These are phyloP conservation scores for Pelobates cultripes DNA, from an alignment of 2,797 vertebrate species.

Conservation along the genomic window DNA sequence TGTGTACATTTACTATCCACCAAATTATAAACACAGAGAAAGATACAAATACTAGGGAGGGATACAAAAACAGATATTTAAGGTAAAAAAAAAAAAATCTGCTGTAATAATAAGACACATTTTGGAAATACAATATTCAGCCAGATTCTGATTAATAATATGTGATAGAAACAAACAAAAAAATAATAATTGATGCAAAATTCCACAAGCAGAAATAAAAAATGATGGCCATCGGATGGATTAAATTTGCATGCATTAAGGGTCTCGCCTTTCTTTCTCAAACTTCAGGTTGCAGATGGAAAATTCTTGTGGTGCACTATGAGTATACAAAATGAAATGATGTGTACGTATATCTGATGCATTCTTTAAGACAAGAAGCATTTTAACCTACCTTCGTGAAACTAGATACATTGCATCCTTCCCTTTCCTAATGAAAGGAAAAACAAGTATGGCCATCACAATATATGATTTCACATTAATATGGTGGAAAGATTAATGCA, in stretches of 20 bases:
- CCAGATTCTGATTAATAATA: no score
- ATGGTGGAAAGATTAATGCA: background rate
- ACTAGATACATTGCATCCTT: constrained; percentile 17
- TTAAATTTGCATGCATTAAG: background rate
- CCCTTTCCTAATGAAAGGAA: constrained; percentile 41
- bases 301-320: background rate
- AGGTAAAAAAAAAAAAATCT: no score
- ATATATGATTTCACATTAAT: background rate
- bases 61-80: no score
- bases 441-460: constrained; percentile 25
- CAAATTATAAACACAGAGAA: no score
- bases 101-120: no score
- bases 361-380: background rate
- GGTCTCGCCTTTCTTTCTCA: background rate
- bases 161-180: no score
- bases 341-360: background rate
- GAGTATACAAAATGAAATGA: background rate
- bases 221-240: no score
- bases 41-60: no score
- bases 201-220: no score
- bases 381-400: constrained; percentile 24
- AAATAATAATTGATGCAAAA: no score
- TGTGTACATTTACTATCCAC: no score
- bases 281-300: background rate
- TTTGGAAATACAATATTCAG: no score